Evolutionary conservation across 2,888 invertebrate species (phyloP).

Genomic region (Eledone cirrhosa): DNA sequence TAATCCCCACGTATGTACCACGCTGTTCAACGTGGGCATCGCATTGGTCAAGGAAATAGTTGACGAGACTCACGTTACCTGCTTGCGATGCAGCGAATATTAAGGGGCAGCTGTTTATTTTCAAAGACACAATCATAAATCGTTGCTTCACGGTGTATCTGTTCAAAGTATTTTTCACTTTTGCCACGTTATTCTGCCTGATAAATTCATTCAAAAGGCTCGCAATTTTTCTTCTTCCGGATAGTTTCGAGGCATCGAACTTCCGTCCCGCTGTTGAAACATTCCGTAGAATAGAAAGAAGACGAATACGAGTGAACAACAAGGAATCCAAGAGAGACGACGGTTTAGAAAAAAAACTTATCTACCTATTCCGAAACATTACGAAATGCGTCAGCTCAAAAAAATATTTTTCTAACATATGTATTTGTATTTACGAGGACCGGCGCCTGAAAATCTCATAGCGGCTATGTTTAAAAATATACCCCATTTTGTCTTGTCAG

Average conservation of each 20-base stretch:
- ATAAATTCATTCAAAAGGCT: not conserved
- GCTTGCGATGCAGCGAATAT: not conserved
- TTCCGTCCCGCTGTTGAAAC: not conserved
- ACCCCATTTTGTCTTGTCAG: no score
- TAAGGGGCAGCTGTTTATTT: not conserved
- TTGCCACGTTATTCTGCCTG: not conserved
- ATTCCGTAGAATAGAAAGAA: no score
- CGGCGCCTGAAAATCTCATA: no score
- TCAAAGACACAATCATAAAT: not conserved
- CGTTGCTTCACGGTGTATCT: not conserved
- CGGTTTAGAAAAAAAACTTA: no score
- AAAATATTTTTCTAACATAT: no score
- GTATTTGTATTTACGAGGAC: no score
- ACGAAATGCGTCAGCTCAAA: no score
- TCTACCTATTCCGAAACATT: no score
- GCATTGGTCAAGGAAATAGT: slow-evolving; percentile 1
- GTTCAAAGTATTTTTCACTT: not conserved
- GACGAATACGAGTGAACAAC: no score
- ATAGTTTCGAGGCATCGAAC: not conserved
- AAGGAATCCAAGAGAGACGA: no score
- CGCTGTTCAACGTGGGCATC: not conserved
- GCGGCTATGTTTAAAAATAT: no score
- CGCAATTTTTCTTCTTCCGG: slow-evolving; percentile 2
- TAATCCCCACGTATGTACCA: not conserved
- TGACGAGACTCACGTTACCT: slow-evolving; percentile 10